Evolutionary conservation across 2,888 invertebrate genomes (phyloP), one percentile per base, ranked within the genome.

Genomic region (Leptopilina drosophilae): DNA sequence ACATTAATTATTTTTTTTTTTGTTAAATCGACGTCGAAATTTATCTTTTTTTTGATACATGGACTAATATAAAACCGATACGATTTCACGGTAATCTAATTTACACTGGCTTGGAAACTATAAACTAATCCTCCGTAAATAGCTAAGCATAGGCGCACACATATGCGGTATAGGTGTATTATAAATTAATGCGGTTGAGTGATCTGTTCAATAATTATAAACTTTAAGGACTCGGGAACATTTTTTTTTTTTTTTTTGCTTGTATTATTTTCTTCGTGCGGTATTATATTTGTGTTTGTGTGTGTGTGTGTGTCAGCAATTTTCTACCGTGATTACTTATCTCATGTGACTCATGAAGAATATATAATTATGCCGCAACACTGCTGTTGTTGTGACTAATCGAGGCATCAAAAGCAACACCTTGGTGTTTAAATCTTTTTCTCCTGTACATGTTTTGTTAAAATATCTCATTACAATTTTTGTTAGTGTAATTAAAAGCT

Each of bases 361-460:
- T 33, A 33, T 49, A 69, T 69, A 69, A 69, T 53, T 53, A 69
- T 69, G 69, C 26, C 20, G 49, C 26, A 46, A 15, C 15, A 49
- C 67, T 49, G 67, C 49, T 67, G 53, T 69, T 67, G 66, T 67
- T 69, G 12, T 69, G 69, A 69, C 69, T 69, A 69, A 69, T 26
- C 14, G 69, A 69, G 69, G 26, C 49, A 69, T 49, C 26, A 20
- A 69, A 69, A 49, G 33, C 53, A 59, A 8, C 53, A n/a, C 53
- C 15, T 1, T 20, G 1, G 20, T 20, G 20, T 40, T 40, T n/a
- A 67, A 15, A 42, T 66, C 9, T 65, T 40, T 40, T 66, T 6
- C 3, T 33, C 0, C 3, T 33, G 33, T 33, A 33, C 3, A 33
- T 33, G 33, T 33, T 33, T 33, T 33, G 33, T 33, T 33, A 33